phyloP scores from a whole-genome alignment of 2,888 invertebrate genomes.

The Odontocerum albicorne region DNA sequence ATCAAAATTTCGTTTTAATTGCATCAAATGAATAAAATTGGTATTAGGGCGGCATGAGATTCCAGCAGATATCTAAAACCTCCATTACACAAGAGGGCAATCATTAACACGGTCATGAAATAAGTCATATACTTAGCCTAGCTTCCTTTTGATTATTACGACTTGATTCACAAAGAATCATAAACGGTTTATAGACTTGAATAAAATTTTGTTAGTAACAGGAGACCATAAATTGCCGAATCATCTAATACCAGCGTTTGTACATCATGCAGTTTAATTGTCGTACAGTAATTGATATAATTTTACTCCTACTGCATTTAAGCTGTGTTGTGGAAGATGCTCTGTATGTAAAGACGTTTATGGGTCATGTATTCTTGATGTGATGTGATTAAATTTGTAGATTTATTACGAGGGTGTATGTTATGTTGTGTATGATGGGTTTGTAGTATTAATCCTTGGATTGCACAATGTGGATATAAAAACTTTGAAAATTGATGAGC shows the following conservation, averaged over 20 bases:
- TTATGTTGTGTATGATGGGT: no score
- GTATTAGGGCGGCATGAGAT: conserved; percentile 20
- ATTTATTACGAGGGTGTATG: no score
- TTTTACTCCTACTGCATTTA: no score
- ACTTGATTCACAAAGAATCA: conserved; percentile 31
- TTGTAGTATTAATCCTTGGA: no score
- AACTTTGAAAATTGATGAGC: no score
- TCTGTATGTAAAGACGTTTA: no score
- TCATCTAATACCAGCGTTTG: not conserved
- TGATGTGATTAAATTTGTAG: no score
- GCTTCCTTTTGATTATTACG: conserved; percentile 25
- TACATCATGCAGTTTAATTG: conserved; percentile 2
- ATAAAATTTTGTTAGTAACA: conserved; percentile 20
- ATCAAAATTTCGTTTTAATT: not conserved
- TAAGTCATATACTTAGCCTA: not conserved
- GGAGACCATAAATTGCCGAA: conserved; percentile 19
- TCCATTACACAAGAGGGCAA: conserved; percentile 20
- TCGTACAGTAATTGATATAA: not conserved
- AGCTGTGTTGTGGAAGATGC: no score
- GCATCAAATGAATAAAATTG: not conserved
- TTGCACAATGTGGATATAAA: no score
- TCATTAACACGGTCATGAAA: conserved; percentile 29
- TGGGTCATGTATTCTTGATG: no score
- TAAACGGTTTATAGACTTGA: conserved; percentile 28
- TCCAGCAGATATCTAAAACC: conserved; percentile 11